These are phyloP conservation scores for Argya squamiceps DNA, from an alignment of 2,797 vertebrate genomes.

Conservation along the genomic window DNA sequence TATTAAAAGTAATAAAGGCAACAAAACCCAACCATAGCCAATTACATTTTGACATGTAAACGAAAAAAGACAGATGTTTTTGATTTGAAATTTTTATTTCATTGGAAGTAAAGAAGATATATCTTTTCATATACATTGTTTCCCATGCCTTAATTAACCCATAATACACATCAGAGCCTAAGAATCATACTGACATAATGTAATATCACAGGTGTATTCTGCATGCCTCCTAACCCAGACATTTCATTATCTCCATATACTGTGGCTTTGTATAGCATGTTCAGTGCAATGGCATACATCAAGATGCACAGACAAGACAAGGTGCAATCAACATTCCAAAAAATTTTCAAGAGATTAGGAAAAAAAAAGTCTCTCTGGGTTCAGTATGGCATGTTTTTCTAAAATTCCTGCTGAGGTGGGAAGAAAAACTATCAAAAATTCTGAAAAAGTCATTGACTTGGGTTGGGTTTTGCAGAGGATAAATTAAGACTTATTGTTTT, in stretches of 20 bases:
- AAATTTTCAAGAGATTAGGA: neutral
- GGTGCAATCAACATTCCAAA: neutral
- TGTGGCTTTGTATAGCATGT: neutral
- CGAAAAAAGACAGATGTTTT: conserved; percentile 80
- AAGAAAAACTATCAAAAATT: neutral
- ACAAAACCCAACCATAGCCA: conserved; percentile 82
- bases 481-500: neutral
- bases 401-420: neutral
- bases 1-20: conserved; percentile 86
- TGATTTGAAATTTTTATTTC: conserved; percentile 72
- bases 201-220: conserved; percentile 18
- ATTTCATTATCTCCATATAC: neutral
- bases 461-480: neutral
- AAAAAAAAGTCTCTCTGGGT: neutral
- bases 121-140: conserved; percentile 59
- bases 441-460: neutral
- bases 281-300: neutral
- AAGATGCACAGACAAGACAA: neutral
- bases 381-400: neutral
- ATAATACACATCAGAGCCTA: conserved; percentile 22
- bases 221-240: neutral
- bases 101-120: conserved; percentile 39
- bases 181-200: conserved; percentile 13
- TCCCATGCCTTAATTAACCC: conserved; percentile 60
- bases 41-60: conserved; percentile 85